Conservation (phyloP, 2,113 vertebrate species). For the Eretmochelys imbricata region DNA sequence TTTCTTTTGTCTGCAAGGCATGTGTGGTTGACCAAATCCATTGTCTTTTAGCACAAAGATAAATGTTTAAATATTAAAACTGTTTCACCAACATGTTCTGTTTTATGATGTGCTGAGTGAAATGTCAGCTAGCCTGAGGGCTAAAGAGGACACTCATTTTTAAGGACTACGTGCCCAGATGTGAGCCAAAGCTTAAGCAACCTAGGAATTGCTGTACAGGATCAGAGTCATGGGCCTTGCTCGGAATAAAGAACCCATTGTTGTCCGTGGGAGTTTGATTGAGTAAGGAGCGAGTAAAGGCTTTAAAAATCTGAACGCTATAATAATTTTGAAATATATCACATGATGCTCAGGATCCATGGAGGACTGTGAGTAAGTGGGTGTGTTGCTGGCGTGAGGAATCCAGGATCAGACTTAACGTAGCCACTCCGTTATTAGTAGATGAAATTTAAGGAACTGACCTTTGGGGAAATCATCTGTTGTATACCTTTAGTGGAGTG, state of each 20-base stretch:
- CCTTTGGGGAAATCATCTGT: neutral
- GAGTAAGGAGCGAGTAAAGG: neutral
- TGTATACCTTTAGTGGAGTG: fast-evolving
- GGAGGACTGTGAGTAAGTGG: neutral
- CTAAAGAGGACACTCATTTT: neutral
- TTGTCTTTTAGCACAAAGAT: neutral
- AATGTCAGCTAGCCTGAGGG: neutral
- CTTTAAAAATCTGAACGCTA: neutral
- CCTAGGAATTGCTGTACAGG: neutral
- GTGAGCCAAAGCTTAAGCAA: neutral
- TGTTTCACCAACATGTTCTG: neutral
- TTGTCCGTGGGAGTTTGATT: fast-evolving
- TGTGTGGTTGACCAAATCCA: neutral
- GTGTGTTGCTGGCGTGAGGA: neutral
- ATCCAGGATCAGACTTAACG: neutral
- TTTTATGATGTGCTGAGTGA: neutral
- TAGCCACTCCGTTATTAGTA: neutral
- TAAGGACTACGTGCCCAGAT: neutral
- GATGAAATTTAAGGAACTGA: fast-evolving
- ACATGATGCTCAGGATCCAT: constrained; percentile 2
- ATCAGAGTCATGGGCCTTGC: neutral
- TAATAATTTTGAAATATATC: fast-evolving
- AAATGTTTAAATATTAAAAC: neutral
- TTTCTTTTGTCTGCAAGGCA: neutral
- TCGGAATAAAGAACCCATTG: neutral